These are phyloP conservation scores for Euwallacea similis DNA, from an alignment of 1,140 invertebrate genomes.

Conservation along the genomic window DNA sequence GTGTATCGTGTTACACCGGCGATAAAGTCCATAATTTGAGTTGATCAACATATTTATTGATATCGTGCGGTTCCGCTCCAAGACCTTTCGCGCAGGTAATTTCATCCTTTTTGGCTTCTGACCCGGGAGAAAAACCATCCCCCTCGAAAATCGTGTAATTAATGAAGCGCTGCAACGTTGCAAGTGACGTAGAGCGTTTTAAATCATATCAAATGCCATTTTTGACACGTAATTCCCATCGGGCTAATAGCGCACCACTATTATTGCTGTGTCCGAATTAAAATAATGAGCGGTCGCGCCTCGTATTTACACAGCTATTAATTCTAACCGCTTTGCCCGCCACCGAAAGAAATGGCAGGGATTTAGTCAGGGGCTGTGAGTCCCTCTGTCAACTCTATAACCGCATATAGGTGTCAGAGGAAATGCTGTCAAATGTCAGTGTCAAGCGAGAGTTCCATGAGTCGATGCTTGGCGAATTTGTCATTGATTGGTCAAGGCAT, in stretches of 20 bases:
- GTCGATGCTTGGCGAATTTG: neutral
- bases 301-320: constrained; percentile 26
- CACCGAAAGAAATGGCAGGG: constrained; percentile 15
- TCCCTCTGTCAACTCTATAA: too few relatives aligned
- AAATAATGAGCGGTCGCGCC: constrained; percentile 28
- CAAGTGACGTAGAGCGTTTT: constrained; percentile 26
- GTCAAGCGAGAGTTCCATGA: neutral
- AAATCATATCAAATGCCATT: constrained; percentile 31
- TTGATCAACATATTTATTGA: constrained; percentile 34
- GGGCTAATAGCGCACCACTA: constrained; percentile 21
- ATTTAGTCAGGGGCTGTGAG: constrained; percentile 1
- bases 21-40: constrained; percentile 42
- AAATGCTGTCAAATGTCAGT: too few relatives aligned
- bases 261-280: constrained; percentile 28
- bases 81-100: constrained; percentile 34
- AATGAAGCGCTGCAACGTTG: neutral
- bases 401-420: too few relatives aligned
- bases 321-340: constrained; percentile 17
- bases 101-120: constrained; percentile 45
- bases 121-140: neutral
- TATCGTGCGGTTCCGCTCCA: constrained; percentile 20
- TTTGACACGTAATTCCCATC: constrained; percentile 22
- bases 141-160: neutral
- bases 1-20: constrained; percentile 46
- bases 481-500: neutral